Percentiles rank a stretch among this genome's conserved stretches.
phyloP scores from a whole-genome alignment of 2,888 invertebrate species.

The Phlogophora meticulosa region DNA sequence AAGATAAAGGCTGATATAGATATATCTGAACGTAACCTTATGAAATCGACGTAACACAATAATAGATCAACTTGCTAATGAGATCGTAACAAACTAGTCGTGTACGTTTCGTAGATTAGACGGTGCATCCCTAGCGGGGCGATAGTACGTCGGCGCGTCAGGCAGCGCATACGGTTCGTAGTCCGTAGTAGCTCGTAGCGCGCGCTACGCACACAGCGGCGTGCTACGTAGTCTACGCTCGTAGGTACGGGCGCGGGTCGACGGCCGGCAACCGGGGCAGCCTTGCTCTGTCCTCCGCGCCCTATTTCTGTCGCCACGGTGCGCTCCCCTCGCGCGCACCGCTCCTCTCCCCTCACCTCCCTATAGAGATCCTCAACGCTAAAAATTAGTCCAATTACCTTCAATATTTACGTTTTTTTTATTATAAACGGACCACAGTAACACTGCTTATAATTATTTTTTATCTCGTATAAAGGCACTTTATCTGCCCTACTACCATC shows the following conservation, averaged over 20 bases:
- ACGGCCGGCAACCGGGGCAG: conserved; percentile 89
- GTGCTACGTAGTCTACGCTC: conserved; percentile 72
- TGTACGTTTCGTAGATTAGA: conserved; percentile 73
- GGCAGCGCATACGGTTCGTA: conserved; percentile 71
- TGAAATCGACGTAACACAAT: conserved; percentile 21
- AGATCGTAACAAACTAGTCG: conserved; percentile 58
- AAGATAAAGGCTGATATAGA: not conserved
- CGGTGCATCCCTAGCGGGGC: conserved; percentile 75
- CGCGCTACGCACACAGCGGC: conserved; percentile 71
- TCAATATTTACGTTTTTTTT: conserved; percentile 62
- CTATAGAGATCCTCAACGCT: conserved; percentile 78
- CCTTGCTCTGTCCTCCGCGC: conserved; percentile 91
- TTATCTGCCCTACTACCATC: not conserved
- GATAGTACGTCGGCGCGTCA: conserved; percentile 67
- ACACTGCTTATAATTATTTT: not conserved
- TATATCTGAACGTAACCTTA: conserved; percentile 12
- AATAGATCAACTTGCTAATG: conserved; percentile 38
- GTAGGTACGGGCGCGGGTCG: conserved; percentile 84
- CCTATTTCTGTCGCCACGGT: conserved; percentile 90
- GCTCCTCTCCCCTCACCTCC: conserved; percentile 61
- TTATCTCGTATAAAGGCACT: not conserved
- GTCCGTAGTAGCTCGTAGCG: conserved; percentile 76
- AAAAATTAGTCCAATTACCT: conserved; percentile 79
- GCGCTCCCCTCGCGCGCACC: conserved; percentile 70
- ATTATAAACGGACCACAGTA: not conserved